A percentile compares a stretch with the other conserved stretches of the same genome.
These are phyloP conservation scores for Melanostoma scalare DNA, from an alignment of 2,888 invertebrate genomes.

Conservation along the genomic window DNA sequence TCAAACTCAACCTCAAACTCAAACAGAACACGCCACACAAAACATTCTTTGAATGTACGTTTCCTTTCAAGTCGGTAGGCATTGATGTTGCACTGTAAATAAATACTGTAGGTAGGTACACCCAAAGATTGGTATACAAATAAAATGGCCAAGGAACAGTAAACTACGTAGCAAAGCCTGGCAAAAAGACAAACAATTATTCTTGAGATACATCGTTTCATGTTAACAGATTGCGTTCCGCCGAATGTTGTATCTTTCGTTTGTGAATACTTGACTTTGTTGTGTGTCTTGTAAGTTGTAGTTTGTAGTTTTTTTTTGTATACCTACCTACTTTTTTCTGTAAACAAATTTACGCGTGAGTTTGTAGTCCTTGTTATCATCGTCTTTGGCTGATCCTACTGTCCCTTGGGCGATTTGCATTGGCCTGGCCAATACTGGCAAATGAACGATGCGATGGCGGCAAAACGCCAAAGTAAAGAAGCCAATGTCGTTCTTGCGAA, in stretches of 20 bases:
- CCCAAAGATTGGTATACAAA: conserved; percentile 41
- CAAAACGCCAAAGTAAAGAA: conserved; percentile 45
- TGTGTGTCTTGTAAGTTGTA: conserved; percentile 22
- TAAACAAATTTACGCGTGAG: conserved; percentile 58
- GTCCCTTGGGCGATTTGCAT: conserved; percentile 54
- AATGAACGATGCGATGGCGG: conserved; percentile 41
- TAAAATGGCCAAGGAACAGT: conserved; percentile 53
- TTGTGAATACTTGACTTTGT: conserved; percentile 45
- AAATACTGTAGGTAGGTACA: conserved; percentile 9
- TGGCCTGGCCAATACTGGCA: conserved; percentile 19
- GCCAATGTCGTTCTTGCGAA: conserved; percentile 23
- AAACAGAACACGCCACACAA: conserved; percentile 16
- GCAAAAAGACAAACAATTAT: conserved; percentile 31
- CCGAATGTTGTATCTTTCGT: conserved; percentile 31
- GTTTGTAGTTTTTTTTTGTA: conserved; percentile 22
- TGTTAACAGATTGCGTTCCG: conserved; percentile 57
- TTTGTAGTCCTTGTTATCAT: conserved; percentile 53
- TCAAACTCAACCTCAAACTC: conserved; percentile 19
- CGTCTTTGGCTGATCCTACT: conserved; percentile 24
- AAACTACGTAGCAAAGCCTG: conserved; percentile 47
- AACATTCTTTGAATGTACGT: not conserved
- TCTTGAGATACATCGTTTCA: conserved; percentile 48
- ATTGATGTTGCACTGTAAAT: conserved; percentile 54
- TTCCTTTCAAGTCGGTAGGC: conserved; percentile 40
- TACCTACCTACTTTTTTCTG: conserved; percentile 14